These are phyloP conservation scores for Melanerpes aurifrons DNA, from an alignment of 2,113 vertebrate genomes.

Conservation along the genomic window DNA sequence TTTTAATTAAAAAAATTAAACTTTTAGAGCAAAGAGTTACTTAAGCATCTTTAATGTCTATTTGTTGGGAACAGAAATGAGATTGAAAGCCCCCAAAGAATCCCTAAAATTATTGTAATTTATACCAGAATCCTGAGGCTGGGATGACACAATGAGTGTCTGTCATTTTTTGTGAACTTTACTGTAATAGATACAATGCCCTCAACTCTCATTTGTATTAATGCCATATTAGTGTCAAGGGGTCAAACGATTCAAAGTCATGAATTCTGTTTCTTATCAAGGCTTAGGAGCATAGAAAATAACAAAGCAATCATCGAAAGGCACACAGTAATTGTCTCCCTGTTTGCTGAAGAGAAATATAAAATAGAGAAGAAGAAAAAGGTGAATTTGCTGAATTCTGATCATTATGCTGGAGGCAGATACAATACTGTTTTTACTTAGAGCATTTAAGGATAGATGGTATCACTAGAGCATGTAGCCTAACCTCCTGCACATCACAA, in stretches of 20 bases:
- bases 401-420: neutral
- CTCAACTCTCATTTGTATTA: neutral
- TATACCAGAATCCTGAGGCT: neutral
- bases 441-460: constrained; percentile 5
- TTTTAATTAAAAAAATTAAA: neutral
- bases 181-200: neutral
- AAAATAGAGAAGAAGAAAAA: neutral
- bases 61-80: neutral
- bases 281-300: neutral
- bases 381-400: neutral
- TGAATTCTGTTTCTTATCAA: neutral
- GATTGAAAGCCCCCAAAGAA: neutral
- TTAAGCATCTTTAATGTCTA: neutral
- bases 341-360: neutral
- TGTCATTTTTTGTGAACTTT: neutral
- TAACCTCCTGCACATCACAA: neutral
- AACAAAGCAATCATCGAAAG: neutral
- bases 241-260: neutral
- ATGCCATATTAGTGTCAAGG: neutral
- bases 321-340: neutral
- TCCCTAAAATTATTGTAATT: neutral
- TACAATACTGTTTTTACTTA: constrained; percentile 4
- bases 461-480: constrained; percentile 15
- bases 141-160: neutral
- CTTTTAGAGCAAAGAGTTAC: neutral